A percentile compares a stretch with the other conserved stretches of the same genome.
These are phyloP conservation scores for Podarcis raffonei DNA, from an alignment of 2,113 vertebrate species.

Conservation along the genomic window DNA sequence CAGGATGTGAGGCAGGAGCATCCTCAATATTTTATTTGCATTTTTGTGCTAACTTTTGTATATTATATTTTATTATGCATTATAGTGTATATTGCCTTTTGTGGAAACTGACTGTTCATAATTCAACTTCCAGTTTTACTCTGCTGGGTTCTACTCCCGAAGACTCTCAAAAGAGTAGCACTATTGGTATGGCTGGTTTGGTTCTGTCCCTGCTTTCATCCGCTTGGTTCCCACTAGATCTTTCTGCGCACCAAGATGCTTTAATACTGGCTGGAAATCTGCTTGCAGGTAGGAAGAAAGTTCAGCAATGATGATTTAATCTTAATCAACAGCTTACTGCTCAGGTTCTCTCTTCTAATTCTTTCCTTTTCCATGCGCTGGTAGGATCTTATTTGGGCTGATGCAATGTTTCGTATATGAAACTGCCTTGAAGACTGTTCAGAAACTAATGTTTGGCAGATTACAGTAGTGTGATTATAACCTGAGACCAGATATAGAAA, in stretches of 20 bases:
- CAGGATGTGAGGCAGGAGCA: no score
- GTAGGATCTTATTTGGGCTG: not conserved
- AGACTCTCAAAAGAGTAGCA: constrained; percentile 81
- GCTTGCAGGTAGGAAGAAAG: constrained; percentile 82
- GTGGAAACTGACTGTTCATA: not conserved
- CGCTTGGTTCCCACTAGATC: constrained; percentile 94
- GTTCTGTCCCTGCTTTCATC: constrained; percentile 92
- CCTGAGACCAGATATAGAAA: not conserved
- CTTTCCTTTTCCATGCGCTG: not conserved
- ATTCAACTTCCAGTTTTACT: constrained; percentile 77
- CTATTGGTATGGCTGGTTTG: constrained; percentile 88
- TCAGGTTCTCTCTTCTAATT: not conserved
- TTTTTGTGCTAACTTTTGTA: not conserved
- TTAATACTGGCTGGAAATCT: constrained; percentile 92
- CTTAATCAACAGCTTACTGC: not conserved
- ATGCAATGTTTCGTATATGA: not conserved
- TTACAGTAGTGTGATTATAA: not conserved
- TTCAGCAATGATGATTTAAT: not conserved
- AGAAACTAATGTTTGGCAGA: not conserved
- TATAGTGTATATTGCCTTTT: not conserved
- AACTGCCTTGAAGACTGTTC: not conserved
- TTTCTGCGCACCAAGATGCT: constrained; percentile 95
- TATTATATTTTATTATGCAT: not conserved
- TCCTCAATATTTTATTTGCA: no score
- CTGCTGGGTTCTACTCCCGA: constrained; percentile 77